These are phyloP conservation scores for Drosophila neotestacea DNA, from an alignment of 2,888 invertebrate genomes.

Conservation along the genomic window DNA sequence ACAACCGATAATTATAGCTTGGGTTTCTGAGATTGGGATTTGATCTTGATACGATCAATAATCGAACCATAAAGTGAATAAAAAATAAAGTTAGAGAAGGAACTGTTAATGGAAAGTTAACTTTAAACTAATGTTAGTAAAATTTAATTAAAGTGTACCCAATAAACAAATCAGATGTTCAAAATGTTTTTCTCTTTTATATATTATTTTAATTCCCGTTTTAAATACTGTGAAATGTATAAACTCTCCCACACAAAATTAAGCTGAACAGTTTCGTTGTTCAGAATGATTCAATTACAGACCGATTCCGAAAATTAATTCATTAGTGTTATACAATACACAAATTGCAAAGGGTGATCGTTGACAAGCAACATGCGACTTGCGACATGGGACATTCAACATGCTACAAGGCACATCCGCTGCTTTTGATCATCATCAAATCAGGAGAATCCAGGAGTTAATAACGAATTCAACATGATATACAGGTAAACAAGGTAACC, in stretches of 20 bases:
- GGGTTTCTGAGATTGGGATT: not conserved
- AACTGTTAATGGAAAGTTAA: not conserved
- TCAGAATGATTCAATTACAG: constrained; percentile 45
- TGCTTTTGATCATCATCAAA: constrained; percentile 35
- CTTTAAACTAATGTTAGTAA: not conserved
- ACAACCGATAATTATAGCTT: constrained; percentile 9
- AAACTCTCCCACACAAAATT: not conserved
- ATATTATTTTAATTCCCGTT: not conserved
- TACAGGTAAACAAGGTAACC: constrained; percentile 9
- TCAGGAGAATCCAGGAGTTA: not conserved
- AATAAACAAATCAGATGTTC: not conserved
- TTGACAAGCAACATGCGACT: constrained; percentile 46
- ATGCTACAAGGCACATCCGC: constrained; percentile 42
- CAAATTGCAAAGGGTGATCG: constrained; percentile 17
- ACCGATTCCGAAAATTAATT: constrained; percentile 21
- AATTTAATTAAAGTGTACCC: not conserved
- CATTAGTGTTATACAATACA: constrained; percentile 26
- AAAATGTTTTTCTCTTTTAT: not conserved
- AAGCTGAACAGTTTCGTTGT: constrained; percentile 6
- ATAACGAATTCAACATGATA: constrained; percentile 25
- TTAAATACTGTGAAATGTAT: constrained; percentile 4
- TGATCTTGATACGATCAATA: not conserved
- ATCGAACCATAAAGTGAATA: too few species aligned
- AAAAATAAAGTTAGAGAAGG: too few species aligned
- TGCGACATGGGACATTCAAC: constrained; percentile 42